Percentiles rank a stretch among this genome's conserved stretches.
Evolutionary conservation across 2,797 vertebrate species (phyloP).

Genomic region (Pangasius macronema): DNA sequence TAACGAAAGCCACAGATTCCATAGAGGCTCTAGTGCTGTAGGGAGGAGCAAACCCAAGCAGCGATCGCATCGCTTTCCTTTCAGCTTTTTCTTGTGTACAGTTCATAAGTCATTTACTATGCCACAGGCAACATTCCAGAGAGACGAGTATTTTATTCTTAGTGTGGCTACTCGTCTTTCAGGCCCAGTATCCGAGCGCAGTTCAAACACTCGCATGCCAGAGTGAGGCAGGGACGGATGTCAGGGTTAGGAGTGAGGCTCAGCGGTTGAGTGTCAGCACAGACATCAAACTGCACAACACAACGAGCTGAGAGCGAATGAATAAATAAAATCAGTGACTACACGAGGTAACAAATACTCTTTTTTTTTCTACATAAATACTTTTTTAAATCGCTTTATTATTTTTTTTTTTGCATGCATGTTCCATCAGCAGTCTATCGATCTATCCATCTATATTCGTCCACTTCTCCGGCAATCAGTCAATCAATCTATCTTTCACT

Average conservation of each 20-base stretch:
- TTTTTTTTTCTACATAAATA: background rate
- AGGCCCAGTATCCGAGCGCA: conserved; percentile 23
- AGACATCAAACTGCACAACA: background rate
- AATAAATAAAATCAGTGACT: background rate
- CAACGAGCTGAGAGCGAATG: background rate
- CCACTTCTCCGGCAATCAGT: background rate
- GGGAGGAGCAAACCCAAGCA: conserved; percentile 28
- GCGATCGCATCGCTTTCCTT: conserved; percentile 15
- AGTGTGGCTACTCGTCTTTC: conserved; percentile 53
- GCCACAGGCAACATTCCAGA: conserved; percentile 58
- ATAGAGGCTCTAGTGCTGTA: background rate
- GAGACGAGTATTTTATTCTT: conserved; percentile 55
- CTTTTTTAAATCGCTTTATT: background rate
- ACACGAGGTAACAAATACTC: background rate
- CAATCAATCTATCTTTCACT: background rate
- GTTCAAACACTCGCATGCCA: conserved; percentile 46
- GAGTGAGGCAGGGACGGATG: conserved; percentile 36
- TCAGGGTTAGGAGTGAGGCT: background rate
- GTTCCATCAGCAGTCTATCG: background rate
- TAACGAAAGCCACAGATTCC: background rate
- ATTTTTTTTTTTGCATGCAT: background rate
- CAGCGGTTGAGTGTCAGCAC: background rate
- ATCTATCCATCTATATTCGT: background rate
- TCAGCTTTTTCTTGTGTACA: conserved; percentile 50
- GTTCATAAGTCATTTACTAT: conserved; percentile 59